phyloP scores from a whole-genome alignment of 2,113 vertebrate genomes.

The Chitala chitala region DNA sequence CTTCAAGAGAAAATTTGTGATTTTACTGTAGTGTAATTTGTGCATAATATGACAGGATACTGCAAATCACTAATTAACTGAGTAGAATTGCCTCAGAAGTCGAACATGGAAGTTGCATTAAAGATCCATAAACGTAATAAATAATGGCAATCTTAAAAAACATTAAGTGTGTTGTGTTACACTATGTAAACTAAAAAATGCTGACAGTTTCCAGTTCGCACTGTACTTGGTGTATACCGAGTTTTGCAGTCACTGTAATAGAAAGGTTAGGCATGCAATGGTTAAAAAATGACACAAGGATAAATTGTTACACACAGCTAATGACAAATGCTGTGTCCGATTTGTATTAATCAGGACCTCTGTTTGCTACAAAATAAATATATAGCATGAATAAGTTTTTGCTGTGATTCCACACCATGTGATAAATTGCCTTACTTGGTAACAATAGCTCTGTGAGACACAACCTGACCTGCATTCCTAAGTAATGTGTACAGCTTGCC shows the following conservation, averaged over 20 bases:
- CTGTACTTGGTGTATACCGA: not conserved
- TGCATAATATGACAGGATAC: no score
- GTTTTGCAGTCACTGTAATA: not conserved
- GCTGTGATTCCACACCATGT: not conserved
- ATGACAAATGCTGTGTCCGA: not conserved
- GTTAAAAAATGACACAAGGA: not conserved
- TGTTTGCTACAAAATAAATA: not conserved
- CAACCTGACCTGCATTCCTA: slow-evolving; percentile 22
- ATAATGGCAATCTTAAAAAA: not conserved
- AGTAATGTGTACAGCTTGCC: slow-evolving; percentile 24
- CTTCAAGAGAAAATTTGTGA: not conserved
- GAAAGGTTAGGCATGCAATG: not conserved
- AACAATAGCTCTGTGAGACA: slow-evolving; percentile 28
- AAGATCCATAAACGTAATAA: no score
- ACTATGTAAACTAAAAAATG: not conserved
- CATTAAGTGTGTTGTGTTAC: no score
- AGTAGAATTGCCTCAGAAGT: not conserved
- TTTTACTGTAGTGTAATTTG: not conserved
- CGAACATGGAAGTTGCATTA: not conserved
- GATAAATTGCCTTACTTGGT: slow-evolving; percentile 19
- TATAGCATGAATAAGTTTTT: not conserved
- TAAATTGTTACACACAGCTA: not conserved
- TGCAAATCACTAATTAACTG: no score
- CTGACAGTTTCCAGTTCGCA: not conserved
- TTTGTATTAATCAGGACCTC: not conserved